A percentile compares a stretch with the other conserved stretches of the same genome.
These are phyloP conservation scores for Pelosia muscerda DNA, from an alignment of 2,888 invertebrate species.

Conservation along the genomic window DNA sequence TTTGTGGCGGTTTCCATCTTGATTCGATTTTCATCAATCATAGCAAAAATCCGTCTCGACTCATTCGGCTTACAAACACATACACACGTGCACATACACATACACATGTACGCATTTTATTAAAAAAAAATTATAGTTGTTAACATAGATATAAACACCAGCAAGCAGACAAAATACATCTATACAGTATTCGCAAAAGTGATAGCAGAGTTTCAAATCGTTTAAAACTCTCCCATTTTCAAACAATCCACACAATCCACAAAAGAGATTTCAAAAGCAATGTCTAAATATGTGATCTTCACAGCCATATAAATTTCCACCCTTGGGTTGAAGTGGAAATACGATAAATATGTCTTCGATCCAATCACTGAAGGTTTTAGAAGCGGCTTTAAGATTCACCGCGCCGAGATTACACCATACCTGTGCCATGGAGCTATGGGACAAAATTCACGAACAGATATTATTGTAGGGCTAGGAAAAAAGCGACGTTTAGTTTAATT, in stretches of 20 bases:
- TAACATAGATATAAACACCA: not conserved
- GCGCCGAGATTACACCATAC: conserved; percentile 69
- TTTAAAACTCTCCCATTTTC: not conserved
- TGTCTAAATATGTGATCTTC: conserved; percentile 30
- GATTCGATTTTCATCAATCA: too few species aligned
- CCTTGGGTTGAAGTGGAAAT: conserved; percentile 37
- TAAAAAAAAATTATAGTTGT: not conserved
- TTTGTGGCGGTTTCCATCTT: too few species aligned
- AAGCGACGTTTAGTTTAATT: conserved; percentile 30
- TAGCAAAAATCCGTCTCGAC: too few species aligned
- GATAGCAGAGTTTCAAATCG: too few species aligned
- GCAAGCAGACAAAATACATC: not conserved
- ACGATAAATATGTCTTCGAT: conserved; percentile 70
- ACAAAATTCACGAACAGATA: conserved; percentile 67
- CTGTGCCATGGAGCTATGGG: conserved; percentile 71
- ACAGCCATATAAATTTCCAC: conserved; percentile 41
- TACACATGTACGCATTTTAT: too few species aligned
- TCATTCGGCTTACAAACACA: too few species aligned
- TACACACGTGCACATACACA: too few species aligned
- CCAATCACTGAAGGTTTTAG: conserved; percentile 67
- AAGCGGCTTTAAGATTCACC: conserved; percentile 67
- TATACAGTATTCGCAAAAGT: too few species aligned
- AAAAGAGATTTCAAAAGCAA: conserved; percentile 16
- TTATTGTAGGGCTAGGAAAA: conserved; percentile 61
- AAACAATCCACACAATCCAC: conserved; percentile 8